phyloP scores from a whole-genome alignment of 2,888 invertebrate species.

The Augiades crinisus region DNA sequence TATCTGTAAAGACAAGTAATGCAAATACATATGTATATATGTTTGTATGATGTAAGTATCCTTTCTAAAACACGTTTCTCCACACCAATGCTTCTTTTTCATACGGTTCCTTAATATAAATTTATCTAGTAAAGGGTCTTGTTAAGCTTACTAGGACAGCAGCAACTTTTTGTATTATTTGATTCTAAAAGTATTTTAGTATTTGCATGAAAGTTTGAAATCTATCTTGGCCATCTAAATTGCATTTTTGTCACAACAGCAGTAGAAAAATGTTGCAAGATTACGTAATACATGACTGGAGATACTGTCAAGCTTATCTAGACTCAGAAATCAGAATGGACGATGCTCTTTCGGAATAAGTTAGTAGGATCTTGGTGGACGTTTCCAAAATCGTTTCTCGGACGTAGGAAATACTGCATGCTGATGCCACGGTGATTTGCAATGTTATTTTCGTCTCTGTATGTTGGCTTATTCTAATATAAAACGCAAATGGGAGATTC shows the following conservation, averaged over 20 bases:
- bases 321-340: slow-evolving; percentile 17
- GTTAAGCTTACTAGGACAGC: not conserved
- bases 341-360: slow-evolving; percentile 22
- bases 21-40: too few relatives aligned
- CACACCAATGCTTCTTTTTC: too few relatives aligned
- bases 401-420: not conserved
- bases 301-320: slow-evolving; percentile 23
- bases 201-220: not conserved
- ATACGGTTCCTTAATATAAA: too few relatives aligned
- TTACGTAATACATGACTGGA: slow-evolving; percentile 19
- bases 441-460: too few relatives aligned
- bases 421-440: not conserved
- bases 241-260: not conserved
- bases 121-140: not conserved
- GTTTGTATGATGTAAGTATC: too few relatives aligned
- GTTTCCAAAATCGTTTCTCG: slow-evolving; percentile 2
- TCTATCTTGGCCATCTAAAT: too few relatives aligned
- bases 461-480: too few relatives aligned
- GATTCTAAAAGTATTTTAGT: not conserved
- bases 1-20: too few relatives aligned
- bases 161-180: too few relatives aligned
- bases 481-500: too few relatives aligned
- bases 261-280: slow-evolving; percentile 9
- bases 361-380: not conserved
- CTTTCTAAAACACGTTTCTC: too few relatives aligned